Evolutionary conservation across 2,797 vertebrate genomes (phyloP), one percentile per base, ranked within the genome.

Genomic region (Gallinago solitaria): DNA sequence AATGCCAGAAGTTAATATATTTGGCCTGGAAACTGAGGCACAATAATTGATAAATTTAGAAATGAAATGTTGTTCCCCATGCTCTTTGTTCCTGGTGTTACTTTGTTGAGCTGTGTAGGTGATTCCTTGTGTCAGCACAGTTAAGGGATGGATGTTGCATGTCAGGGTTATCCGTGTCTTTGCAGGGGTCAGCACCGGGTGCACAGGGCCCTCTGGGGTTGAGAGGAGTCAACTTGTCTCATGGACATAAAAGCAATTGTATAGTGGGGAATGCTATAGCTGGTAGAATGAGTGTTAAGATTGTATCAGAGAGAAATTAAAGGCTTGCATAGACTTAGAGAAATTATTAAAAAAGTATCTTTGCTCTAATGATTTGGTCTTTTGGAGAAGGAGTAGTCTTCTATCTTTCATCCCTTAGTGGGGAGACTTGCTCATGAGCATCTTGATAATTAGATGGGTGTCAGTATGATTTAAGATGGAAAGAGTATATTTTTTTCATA

Each of bases 391-490:
- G 25, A 53, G 9, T 19, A 41, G 9, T 68, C 33, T 79, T 68
- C 28, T 65, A 0, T 33, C 18, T 57, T 45, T 63, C 12, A 19
- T 54, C 41, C 71, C 11, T 32, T 48, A 37, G 16, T 17, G 20
- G 45, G 15, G 24, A 64, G 8, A 47, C 30, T 50, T 83, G 41
- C 30, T 54, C 4, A 7, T n/a, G 45, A 89, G 7, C 19, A 41
- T 70, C 20, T 63, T 70, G 12, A 32, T 50, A 82, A 79, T 92
- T 93, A 59, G 57, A 37, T 83, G 37, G n/a, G 61, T 91, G 59
- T 39, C 73, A 90, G 11, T 35, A 71, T 93, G 82, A 90, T 68
- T 87, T 90, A 96, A 90, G 75, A 71, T 64, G 7, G 37, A 47
- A 75, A 37, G 33, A 61, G 81, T 64, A 48, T 50, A 39, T 25